A percentile compares a stretch with the other conserved stretches of the same genome.
Conservation (phyloP, 2,888 invertebrate species). For the Polymixis lichenea region DNA sequence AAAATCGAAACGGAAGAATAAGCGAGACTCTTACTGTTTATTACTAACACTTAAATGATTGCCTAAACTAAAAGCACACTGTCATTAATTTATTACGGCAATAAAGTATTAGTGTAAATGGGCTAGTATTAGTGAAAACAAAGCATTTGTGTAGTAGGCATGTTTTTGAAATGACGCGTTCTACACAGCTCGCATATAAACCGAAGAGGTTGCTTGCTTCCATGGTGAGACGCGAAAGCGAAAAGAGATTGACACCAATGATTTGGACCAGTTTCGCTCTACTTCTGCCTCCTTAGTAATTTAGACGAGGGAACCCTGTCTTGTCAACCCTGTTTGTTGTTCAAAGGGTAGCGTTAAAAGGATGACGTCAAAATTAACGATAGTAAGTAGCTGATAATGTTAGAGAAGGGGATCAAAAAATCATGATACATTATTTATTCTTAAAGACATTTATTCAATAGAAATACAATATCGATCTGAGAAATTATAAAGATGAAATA, state of each 20-base stretch:
- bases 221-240: not conserved
- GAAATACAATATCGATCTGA: not conserved
- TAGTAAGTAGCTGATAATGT: not conserved
- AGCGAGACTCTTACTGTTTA: not conserved
- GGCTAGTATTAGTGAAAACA: not conserved
- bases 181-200: not conserved
- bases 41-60: not conserved
- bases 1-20: not conserved
- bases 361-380: not conserved
- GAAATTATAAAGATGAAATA: not conserved
- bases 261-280: not conserved
- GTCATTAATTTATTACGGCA: no score
- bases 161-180: not conserved
- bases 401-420: slow-evolving; percentile 15
- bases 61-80: not conserved
- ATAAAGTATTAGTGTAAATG: not conserved
- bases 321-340: not conserved
- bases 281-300: not conserved
- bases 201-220: not conserved
- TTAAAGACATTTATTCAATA: not conserved
- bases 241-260: not conserved
- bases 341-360: no score
- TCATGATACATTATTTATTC: not conserved
- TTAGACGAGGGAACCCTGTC: not conserved
- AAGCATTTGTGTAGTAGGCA: not conserved